These are phyloP conservation scores for Micropoecilia bifurca DNA, from an alignment of 2,797 vertebrate genomes.

Conservation along the genomic window DNA sequence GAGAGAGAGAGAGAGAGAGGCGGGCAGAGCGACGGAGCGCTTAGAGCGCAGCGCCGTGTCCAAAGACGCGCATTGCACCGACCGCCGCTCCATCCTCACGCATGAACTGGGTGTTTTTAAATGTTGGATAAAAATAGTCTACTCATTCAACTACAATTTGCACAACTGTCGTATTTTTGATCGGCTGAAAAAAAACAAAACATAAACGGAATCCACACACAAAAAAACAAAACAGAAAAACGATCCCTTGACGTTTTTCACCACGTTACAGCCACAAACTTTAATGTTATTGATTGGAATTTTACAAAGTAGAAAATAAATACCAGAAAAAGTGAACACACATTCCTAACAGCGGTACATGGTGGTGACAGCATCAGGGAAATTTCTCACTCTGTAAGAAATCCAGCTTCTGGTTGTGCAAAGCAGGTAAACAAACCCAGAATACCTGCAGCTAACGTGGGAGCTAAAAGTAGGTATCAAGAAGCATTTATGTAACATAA, in stretches of 20 bases:
- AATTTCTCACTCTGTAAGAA: neutral
- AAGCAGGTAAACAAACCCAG: neutral
- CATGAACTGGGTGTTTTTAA: neutral
- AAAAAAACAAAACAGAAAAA: neutral
- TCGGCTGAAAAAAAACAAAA: neutral
- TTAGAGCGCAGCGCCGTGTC: slow-evolving; percentile 74
- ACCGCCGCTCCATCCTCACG: neutral
- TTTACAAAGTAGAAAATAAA: neutral
- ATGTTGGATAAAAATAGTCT: neutral
- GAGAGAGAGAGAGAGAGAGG: slow-evolving; percentile 12
- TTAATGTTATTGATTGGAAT: neutral
- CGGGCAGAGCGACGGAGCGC: slow-evolving; percentile 46
- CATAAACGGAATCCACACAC: neutral
- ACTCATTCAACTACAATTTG: neutral
- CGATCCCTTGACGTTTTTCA: neutral
- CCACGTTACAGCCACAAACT: neutral
- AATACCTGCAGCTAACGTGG: neutral
- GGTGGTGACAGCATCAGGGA: neutral
- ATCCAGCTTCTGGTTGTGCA: no score
- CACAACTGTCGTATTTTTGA: neutral
- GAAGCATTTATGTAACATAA: neutral
- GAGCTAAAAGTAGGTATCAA: neutral
- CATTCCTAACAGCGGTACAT: neutral
- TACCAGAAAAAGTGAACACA: neutral
- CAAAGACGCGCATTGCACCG: slow-evolving; percentile 73